Conservation (phyloP, 2,888 invertebrate species). For the Heliconius erato region DNA sequence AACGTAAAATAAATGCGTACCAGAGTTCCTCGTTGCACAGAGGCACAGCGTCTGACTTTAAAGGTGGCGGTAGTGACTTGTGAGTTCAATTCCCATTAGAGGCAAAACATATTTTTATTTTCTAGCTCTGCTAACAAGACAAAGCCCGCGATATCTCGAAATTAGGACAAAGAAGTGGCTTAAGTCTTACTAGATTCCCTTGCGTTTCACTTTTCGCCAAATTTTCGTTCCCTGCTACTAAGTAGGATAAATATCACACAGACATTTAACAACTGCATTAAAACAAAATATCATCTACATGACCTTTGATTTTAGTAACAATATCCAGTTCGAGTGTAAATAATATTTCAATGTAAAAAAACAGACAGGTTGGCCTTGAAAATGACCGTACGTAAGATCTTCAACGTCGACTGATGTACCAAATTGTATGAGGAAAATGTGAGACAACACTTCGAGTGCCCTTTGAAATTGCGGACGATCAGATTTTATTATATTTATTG, state of each 20-base stretch:
- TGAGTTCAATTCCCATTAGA: not conserved
- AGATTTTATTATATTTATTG: conserved; percentile 4
- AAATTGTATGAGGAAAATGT: conserved; percentile 28
- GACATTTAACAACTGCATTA: not conserved
- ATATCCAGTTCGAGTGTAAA: not conserved
- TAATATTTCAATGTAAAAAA: conserved; percentile 28
- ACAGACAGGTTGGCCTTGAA: conserved; percentile 28
- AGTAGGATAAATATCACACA: not conserved
- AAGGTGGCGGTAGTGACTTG: not conserved
- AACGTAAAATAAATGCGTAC: not conserved
- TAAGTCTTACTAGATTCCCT: no score
- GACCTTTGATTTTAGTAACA: conserved; percentile 3
- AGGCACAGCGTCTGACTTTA: not conserved
- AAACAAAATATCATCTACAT: not conserved
- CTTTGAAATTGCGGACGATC: not conserved
- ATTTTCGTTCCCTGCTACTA: no score
- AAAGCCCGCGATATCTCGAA: not conserved
- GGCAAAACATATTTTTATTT: not conserved
- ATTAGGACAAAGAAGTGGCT: not conserved
- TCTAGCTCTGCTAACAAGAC: not conserved
- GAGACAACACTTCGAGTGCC: not conserved
- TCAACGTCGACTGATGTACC: conserved; percentile 5
- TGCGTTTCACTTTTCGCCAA: not conserved
- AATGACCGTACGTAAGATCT: conserved; percentile 21
- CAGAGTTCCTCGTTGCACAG: not conserved